Percentiles rank a stretch among this genome's conserved stretches.
These are phyloP conservation scores for Tonatia bakeri DNA, from an alignment of 2,113 vertebrate genomes.

Conservation along the genomic window DNA sequence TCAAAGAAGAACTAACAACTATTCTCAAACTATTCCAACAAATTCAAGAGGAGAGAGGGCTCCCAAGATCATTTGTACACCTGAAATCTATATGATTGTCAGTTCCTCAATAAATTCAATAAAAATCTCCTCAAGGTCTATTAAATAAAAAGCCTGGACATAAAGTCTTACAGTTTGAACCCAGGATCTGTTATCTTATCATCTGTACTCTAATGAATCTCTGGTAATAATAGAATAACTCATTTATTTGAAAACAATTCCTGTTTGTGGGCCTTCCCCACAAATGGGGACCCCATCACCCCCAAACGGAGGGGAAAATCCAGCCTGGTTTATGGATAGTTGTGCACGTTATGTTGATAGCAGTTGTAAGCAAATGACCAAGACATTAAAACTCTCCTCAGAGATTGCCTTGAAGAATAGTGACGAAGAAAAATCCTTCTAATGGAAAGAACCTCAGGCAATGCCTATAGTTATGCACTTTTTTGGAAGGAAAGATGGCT, in stretches of 20 bases:
- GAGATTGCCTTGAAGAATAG: not conserved
- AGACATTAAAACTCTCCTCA: not conserved
- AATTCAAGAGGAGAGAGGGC: too few species aligned
- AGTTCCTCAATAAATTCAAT: too few species aligned
- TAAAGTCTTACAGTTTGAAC: not conserved
- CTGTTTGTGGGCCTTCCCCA: not conserved
- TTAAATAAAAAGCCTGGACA: not conserved
- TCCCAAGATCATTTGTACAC: too few species aligned
- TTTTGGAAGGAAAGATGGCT: not conserved
- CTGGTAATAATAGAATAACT: not conserved
- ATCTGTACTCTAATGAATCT: not conserved
- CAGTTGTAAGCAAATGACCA: not conserved
- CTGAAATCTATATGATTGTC: too few species aligned
- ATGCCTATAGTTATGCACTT: not conserved
- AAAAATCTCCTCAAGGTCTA: not conserved
- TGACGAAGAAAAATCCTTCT: not conserved
- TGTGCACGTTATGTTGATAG: not conserved
- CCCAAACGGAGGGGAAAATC: not conserved
- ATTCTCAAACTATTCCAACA: too few species aligned
- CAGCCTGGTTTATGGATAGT: not conserved
- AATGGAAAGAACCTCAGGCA: not conserved
- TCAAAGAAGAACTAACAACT: not conserved
- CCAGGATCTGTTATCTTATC: not conserved
- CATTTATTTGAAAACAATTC: not conserved
- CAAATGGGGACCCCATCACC: not conserved